These are phyloP conservation scores for Lasius fuliginosus DNA, from an alignment of 2,888 invertebrate genomes.

Conservation along the genomic window DNA sequence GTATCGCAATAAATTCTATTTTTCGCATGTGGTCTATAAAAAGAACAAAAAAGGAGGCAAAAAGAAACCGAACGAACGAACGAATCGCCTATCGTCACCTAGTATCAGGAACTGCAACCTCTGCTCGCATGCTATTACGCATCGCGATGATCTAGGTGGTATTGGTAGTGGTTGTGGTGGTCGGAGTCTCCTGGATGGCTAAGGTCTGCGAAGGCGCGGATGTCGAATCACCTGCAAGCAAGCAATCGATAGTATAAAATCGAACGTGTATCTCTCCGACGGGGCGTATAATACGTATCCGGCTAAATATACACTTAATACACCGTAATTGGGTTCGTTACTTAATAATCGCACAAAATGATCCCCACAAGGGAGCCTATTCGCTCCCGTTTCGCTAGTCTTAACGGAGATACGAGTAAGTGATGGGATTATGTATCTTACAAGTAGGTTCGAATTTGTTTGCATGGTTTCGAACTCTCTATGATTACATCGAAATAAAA, in stretches of 20 bases:
- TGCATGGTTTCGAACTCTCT: too few relatives aligned
- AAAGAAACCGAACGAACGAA: constrained; percentile 73
- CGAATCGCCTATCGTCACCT: constrained; percentile 81
- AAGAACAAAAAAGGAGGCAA: constrained; percentile 54
- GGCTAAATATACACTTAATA: constrained; percentile 37
- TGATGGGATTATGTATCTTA: too few relatives aligned
- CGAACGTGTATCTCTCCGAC: not conserved
- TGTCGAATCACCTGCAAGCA: constrained; percentile 83
- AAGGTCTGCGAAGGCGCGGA: constrained; percentile 84
- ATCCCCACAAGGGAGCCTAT: not conserved
- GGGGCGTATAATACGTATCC: not conserved
- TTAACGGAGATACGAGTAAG: not conserved
- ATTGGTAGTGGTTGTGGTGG: constrained; percentile 76
- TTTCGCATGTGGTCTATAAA: constrained; percentile 70
- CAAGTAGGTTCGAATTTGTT: too few relatives aligned
- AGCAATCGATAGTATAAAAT: constrained; percentile 22
- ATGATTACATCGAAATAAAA: too few relatives aligned
- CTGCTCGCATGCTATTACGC: constrained; percentile 76
- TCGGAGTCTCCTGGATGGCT: constrained; percentile 83
- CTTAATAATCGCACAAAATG: constrained; percentile 23
- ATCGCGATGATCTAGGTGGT: constrained; percentile 75
- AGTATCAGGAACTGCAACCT: constrained; percentile 85
- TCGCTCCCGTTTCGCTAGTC: not conserved
- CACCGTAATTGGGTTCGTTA: not conserved
- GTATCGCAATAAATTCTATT: constrained; percentile 62